These are phyloP conservation scores for Euschistus heros DNA, from an alignment of 1,140 invertebrate species.

Conservation along the genomic window DNA sequence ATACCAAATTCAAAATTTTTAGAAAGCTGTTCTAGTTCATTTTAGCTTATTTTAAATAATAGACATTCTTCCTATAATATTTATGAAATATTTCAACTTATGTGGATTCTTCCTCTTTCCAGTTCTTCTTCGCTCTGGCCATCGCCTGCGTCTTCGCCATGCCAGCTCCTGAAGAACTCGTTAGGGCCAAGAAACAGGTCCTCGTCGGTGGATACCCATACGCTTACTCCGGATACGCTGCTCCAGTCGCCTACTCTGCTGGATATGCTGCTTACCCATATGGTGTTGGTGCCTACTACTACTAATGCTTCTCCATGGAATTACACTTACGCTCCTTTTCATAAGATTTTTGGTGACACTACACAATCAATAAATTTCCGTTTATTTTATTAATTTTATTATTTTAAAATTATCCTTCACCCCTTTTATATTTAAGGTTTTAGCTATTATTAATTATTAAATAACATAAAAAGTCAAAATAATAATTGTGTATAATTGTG, in stretches of 20 bases:
- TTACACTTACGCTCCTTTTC: neutral
- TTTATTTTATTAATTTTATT: neutral
- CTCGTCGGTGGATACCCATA: conserved; percentile 17
- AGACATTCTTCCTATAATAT: too few relatives aligned
- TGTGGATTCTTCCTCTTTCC: neutral
- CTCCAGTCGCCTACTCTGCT: neutral
- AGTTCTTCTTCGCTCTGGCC: conserved; percentile 23
- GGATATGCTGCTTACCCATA: too few relatives aligned
- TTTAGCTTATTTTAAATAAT: too few relatives aligned
- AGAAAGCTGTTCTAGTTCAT: neutral
- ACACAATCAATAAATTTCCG: neutral
- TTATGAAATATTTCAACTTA: too few relatives aligned
- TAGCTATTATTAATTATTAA: too few relatives aligned
- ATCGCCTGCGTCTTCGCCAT: conserved; percentile 21
- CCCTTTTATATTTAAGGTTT: too few relatives aligned
- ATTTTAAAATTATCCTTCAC: too few relatives aligned
- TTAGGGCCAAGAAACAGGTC: conserved; percentile 22
- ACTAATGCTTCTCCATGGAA: neutral
- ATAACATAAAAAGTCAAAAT: too few relatives aligned
- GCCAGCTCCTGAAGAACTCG: conserved; percentile 9
- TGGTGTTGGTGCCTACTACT: neutral
- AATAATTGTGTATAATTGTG: too few relatives aligned
- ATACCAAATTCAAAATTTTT: too few relatives aligned
- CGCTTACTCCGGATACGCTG: conserved; percentile 8
- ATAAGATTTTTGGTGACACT: neutral